Conservation (phyloP, 2,888 invertebrate species). For the Eristalinus sepulchralis region DNA sequence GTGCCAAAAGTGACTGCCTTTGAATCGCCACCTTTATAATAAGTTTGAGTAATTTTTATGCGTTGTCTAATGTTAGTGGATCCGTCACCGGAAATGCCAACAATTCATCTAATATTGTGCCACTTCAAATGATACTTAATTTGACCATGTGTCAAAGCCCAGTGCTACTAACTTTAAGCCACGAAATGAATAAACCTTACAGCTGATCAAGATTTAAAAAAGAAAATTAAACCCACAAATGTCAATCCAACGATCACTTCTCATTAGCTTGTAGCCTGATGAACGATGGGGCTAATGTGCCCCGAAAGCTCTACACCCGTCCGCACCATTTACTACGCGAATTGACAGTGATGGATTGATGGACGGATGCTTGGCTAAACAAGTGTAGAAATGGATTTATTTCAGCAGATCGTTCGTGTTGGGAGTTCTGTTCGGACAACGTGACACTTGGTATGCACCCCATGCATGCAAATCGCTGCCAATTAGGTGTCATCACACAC, state of each 20-base stretch:
- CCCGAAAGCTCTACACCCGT: neutral
- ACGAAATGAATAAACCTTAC: too few species aligned
- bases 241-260: neutral
- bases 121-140: too few species aligned
- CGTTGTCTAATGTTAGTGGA: too few species aligned
- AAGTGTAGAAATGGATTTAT: constrained; percentile 59
- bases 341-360: constrained; percentile 60
- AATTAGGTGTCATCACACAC: constrained; percentile 56
- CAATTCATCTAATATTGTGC: too few species aligned
- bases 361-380: constrained; percentile 62
- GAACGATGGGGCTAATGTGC: neutral
- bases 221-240: too few species aligned
- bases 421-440: constrained; percentile 64
- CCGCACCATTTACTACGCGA: neutral
- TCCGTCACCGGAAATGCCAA: too few species aligned
- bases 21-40: too few species aligned
- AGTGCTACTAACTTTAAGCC: too few species aligned
- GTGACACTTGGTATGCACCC: constrained; percentile 58
- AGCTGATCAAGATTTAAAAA: too few species aligned
- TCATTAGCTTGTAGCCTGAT: neutral
- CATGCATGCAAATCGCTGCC: constrained; percentile 54
- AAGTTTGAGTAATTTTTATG: too few species aligned
- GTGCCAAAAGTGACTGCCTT: too few species aligned
- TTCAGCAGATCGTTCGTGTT: constrained; percentile 61
- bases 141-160: too few species aligned